Base-by-base conservation (phyloP, 2,113 vertebrate species). In the Pygoscelis antarcticus region DNA sequence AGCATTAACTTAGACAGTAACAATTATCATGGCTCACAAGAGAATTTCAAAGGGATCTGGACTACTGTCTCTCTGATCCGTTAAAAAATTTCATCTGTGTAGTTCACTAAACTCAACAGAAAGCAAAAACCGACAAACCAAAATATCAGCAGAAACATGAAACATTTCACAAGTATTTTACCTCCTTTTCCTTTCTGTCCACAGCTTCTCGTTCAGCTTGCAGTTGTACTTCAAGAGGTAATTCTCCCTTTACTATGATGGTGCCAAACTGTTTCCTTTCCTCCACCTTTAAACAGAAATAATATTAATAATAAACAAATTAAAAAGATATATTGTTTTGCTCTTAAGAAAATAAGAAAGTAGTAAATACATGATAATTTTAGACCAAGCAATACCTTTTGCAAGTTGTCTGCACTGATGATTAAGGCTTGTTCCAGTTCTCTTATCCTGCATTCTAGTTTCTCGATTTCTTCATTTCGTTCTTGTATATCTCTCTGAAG, bases 141-240 rank as follows among this genome's bases (percentile, higher is more conserved):
- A 77, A 80, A 36, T 7, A 7, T 15, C 44, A 93, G 19, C 1
- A 2, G 16, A 69, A 95, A 72, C 4, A 42, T 3, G 13, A 30
- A 85, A 74, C n/a, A 44, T 52, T 47, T 78, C 54, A 96, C 27
- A 86, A 38, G 55, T 46, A 71, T 65, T 94, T 96, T 98, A 99
- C 99, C 99, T 99, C 99, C 80, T 99, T 99, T 96, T 99, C 99
- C 92, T 99, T 99, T 96, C 99, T 98, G 97, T 99, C 99, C 97
- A 99, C 98, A 91, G 99, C 99, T 92, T 99, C 99, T 97, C 99
- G 98, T 94, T 99, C 99, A 5, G 99, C 99, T 94, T 99, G 99
- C 52, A 99, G 92, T 52, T 99, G 99, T 83, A 98, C 97, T 98
- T 99, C 99, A 92, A 99, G 98, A 30, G 98, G 98, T 87, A 98